Evolutionary conservation across 92 coral and sea anemone species (phyloP), one percentile per base, ranked within the genome.

Genomic region (Desmophyllum pertusum): DNA sequence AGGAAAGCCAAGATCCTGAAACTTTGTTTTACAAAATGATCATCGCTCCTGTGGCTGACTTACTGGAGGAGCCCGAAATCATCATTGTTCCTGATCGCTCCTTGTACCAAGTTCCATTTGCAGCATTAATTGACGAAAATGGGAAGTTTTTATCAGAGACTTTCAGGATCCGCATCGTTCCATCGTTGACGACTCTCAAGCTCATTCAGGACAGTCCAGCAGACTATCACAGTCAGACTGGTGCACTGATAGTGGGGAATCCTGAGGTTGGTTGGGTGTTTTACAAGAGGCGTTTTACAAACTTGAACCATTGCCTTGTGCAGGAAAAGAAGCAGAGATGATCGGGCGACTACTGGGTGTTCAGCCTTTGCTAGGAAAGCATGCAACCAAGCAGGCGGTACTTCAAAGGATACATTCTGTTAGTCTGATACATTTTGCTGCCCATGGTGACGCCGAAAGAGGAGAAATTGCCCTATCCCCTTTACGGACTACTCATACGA

Each of bases 131-230:
- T 17, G 73, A 68, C 9, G 27, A 68, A 36, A 68, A 17, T 2
- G 73, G 73, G 23, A 68, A 36, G 23, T 36, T 15, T 27, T 19
- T 71, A 23, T 51, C 85, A 9, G 77, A 67, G 45, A 21, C 46
- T 14, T 71, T 48, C 48, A 50, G 46, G n/a, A 71, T 67, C 36
- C 59, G 85, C 21, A 48, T 80, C 18, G 59, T 80, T 43, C 77
- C 86, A 11, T 83, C 79, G 18, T 25, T 83, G 27, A 76, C 86
- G 25, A 83, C 85, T 17, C 69, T 74, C n/a, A 67, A 70, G 85
- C 75, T 81, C 40, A 69, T 81, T 41, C 64, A 39, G 19, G 53
- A 73, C 29, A 42, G 68, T 36, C 86, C 86, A 39, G 43, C n/a
- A 52, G 53, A 40, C 57, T 76, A 74, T 23, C 69, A 83, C 46